These are phyloP conservation scores for Drosophila neutralis DNA, from an alignment of 2,888 invertebrate species.

Conservation along the genomic window DNA sequence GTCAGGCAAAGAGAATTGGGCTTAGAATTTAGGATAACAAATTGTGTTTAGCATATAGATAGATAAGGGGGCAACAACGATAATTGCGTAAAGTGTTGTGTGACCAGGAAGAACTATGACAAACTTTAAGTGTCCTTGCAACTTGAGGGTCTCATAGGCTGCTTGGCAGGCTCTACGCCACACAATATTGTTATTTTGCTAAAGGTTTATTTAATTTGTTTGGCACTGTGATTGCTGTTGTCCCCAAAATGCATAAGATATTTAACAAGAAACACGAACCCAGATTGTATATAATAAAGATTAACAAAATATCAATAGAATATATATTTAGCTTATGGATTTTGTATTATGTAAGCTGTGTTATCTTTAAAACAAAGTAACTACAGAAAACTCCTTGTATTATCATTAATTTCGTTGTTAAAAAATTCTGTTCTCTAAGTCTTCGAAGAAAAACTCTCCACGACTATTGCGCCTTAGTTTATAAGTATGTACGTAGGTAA, in stretches of 20 bases:
- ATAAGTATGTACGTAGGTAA: conserved; percentile 48
- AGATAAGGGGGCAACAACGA: conserved; percentile 29
- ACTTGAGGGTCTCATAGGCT: conserved; percentile 3
- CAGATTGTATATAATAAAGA: conserved; percentile 51
- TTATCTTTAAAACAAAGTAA: conserved; percentile 37
- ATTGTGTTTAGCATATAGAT: conserved; percentile 30
- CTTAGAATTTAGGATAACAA: conserved; percentile 2
- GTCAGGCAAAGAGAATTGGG: conserved; percentile 30
- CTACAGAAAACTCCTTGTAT: conserved; percentile 45
- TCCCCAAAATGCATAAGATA: conserved; percentile 21
- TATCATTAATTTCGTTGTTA: conserved; percentile 60
- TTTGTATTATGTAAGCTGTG: conserved; percentile 37
- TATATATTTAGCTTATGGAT: conserved; percentile 27
- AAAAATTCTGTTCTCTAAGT: conserved; percentile 52
- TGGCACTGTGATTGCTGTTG: conserved; percentile 30
- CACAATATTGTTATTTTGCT: conserved; percentile 45
- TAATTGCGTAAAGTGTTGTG: conserved; percentile 1
- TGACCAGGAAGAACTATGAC: background rate
- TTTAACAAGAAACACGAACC: conserved; percentile 25
- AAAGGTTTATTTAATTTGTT: conserved; percentile 21
- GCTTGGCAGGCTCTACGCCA: conserved; percentile 25
- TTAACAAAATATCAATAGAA: conserved; percentile 42
- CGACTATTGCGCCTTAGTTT: conserved; percentile 51
- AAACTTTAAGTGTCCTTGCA: background rate
- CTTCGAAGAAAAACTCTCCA: conserved; percentile 41